A percentile compares a stretch with the other conserved stretches of the same genome.
phyloP scores from a whole-genome alignment of 1,140 invertebrate species.

The Panulirus ornatus region DNA sequence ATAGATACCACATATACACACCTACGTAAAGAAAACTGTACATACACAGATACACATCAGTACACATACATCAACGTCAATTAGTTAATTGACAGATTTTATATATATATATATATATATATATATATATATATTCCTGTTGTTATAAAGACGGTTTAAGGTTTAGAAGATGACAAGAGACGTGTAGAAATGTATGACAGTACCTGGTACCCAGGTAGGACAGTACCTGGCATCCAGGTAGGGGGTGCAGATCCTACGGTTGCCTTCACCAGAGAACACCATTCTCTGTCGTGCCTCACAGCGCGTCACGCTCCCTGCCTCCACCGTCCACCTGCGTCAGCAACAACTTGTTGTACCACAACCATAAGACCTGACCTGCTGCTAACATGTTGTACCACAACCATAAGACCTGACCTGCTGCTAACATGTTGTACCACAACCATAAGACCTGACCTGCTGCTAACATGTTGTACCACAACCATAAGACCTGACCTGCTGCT shows the following conservation, averaged over 20 bases:
- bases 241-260: background rate
- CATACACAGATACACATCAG: conserved; percentile 24
- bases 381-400: too few relatives aligned
- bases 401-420: too few relatives aligned
- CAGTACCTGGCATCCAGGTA: conserved; percentile 17
- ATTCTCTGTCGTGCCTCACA: background rate
- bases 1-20: background rate
- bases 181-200: background rate
- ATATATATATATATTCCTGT: conserved; percentile 2
- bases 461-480: too few relatives aligned
- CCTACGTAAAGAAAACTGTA: background rate
- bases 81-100: too few relatives aligned
- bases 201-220: background rate
- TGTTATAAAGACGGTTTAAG: background rate
- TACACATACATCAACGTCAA: conserved; percentile 16
- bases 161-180: background rate
- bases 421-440: too few relatives aligned
- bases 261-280: background rate
- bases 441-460: too few relatives aligned
- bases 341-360: too few relatives aligned
- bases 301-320: background rate
- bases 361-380: too few relatives aligned
- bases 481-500: too few relatives aligned
- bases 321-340: background rate
- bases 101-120: conserved; percentile 22